Base-by-base conservation (phyloP, 2,797 vertebrate genomes). In the Phrynocephalus forsythii region DNA sequence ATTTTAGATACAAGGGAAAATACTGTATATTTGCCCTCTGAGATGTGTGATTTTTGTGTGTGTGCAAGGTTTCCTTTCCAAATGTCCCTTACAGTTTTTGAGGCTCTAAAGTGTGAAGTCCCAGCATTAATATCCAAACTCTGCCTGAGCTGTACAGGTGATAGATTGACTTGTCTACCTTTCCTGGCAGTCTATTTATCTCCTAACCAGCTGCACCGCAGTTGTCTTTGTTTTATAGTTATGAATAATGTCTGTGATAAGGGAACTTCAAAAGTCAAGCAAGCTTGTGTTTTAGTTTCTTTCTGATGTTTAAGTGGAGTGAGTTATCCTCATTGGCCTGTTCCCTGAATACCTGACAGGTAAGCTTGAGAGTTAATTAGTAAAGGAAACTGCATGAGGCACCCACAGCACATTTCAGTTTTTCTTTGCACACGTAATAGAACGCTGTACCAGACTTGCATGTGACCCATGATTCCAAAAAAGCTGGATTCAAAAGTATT, bases 211-310 rank as follows among this genome's bases (percentile, higher is more conserved):
- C 30, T 86, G 60, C 87, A 91, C 60, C 93, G 80, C 33, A 69
- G 38, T 18, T 86, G 90, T 93, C 79, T 86, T 91, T 63, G 33
- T 90, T 88, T 91, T 91, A 72, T 68, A 69, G 16, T 60, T 89
- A 79, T 91, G 68, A 93, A 86, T 90, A 91, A 90, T 79, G 79
- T 26, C 80, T 79, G 86, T 84, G 92, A 92, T 56, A 89, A 91
- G 75, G 69, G 38, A 72, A 72, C 78, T 90, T 56, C 77, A 83
- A 75, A 84, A 94, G 87, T 91, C 85, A 79, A 80, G 86, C 56
- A 85, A 87, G 86, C 79, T 92, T 89, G 38, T 88, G 91, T 90
- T 82, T 66, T 79, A 88, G 75, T 16, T 83, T 78, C 44, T 4
- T 6, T 68, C 67, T 24, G 71, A 52, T 84, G 81, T 63, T 92